Base-by-base conservation (phyloP, 2,888 invertebrate species). In the Nymphalis c-album region DNA sequence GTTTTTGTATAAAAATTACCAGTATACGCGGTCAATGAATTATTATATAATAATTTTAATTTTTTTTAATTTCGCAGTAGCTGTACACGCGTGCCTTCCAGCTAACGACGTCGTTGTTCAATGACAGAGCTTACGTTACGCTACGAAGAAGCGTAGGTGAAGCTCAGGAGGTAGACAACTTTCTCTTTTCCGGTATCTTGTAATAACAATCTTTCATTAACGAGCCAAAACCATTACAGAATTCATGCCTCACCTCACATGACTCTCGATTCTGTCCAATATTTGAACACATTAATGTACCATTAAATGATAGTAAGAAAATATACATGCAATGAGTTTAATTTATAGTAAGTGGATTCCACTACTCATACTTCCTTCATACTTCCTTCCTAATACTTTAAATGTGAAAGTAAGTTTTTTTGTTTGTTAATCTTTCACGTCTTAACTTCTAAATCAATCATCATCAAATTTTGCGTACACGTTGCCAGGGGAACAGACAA, bases 111-210 rank as follows among this genome's bases (percentile, higher is more conserved):
- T 66, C 69, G 70, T 73, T 75, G 73, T 65, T 72, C 70, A 72
- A 72, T 74, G 71, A 68, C 70, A 61, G 73, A 79, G 74, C 76
- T 78, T 79, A 74, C 73, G 71, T 71, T 75, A 70, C 74, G 72
- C 70, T 75, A 74, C 72, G 79, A 79, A 80, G 83, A 82, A 75
- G 80, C 72, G 77, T 78, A 71, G 74, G 74, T 73, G 73, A 74
- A 72, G 71, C 70, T 71, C 73, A 74, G 86, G 86, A 85, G 87
- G 87, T 85, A 85, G 84, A 85, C 85, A 82, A 88, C 91, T 91
- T 91, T 91, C 91, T 85, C 88, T 88, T 85, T 81, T 77, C 74
- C 73, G 76, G 76, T 77, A 73, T 75, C 76, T 77, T 75, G 74
- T 71, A 69, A 62, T 51, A 31, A 57, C 57, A 16, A 67, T 70